Base-by-base conservation (phyloP, 2,113 vertebrate species). In the Ibidorhyncha struthersii region DNA sequence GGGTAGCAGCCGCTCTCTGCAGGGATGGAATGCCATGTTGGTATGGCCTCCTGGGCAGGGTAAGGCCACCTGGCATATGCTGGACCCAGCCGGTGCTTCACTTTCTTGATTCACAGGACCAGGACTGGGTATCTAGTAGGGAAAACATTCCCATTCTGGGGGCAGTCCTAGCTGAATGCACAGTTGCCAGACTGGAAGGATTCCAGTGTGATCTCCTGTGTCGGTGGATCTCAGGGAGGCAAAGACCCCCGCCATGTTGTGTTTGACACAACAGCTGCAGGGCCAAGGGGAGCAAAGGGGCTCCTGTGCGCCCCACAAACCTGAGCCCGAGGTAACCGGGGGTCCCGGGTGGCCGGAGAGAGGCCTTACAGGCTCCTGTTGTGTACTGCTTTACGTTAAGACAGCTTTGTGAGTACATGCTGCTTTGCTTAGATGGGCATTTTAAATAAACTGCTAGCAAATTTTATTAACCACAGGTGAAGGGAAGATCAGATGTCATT, bases 81-180 rank as follows among this genome's bases (percentile, higher is more conserved):
- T 25, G 12, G 43, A 22, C 55, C 17, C 38, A 29, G 10, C 9
- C 8, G 1, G 45, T 1, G 1, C 65, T 40, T 71, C 4, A 1
- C 18, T 90, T 67, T 38, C 76, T 34, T 67, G 36, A 62, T 66
- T 82, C 30, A 10, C 0, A 5, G 76, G 34, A 74, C 13, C 41
- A n/a, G 22, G 17, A 11, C 19, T 30, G 53, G 49, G 22, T 53
- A 34, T 22, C 22, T 30, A 38, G 40, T 45, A 80, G 50, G 45
- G n/a, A 61, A 80, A 71, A 79, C 41, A 3, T 7, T 8, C 21
- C 55, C 0, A 0, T 67, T 38, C 36, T 1, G 1, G 22, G 9
- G 30, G 5, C 38, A 36, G 59, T 38, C 47, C 63, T 9, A 38
- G 19, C 14, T 43, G 45, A 53, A 34, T 20, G 25, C 2, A 1